Base-by-base conservation (phyloP, 2,797 vertebrate species). In the Hypotaenidia okinawae region DNA sequence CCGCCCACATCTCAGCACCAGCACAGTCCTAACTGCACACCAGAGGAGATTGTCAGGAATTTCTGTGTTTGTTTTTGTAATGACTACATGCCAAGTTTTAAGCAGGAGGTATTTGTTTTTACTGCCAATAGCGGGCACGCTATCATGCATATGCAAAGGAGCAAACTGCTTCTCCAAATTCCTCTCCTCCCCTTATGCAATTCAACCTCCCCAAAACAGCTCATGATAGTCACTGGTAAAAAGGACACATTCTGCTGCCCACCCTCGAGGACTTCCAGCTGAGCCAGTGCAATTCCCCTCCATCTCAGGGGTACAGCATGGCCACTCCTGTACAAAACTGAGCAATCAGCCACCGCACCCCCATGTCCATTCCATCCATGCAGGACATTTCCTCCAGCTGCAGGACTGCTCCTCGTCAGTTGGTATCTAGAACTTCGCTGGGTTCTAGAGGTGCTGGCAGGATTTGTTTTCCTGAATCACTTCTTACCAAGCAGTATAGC, bases 311-410 rank as follows among this genome's bases (percentile, higher is more conserved):
- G 8, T 35, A 41, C 47, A 45, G 55, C 52, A 33, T 17, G 10
- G 49, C 33, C 15, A 8, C 58, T 63, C 49, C 55, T 49, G 43
- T 21, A 33, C 32, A 70, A 52, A 45, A 49, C 8, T 19, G 28
- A 83, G 54, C 35, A 41, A 33, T 59, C 54, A 45, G 41, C 9
- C 54, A 30, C 27, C 1, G 1, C 61, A 33, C 4, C 30, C 52
- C 30, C 6, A 3, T 39, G 45, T n/a, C 58, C 1, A 1, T 52
- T 52, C n/a, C 43, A 23, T 10, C 49, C 1, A 0, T 39, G 51
- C 7, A 37, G 74, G 52, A 39, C 3, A 1, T 35, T 78, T 84
- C 11, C 62, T 84, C 58, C 39, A 75, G n/a, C 33, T 73, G 7
- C n/a, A 52, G 33, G 25, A 70, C 14, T 69, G 24, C 14, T 66